Percentiles rank a stretch among this genome's conserved stretches.
phyloP scores from a whole-genome alignment of 2,888 invertebrate species.

The Campoplex capitator region DNA sequence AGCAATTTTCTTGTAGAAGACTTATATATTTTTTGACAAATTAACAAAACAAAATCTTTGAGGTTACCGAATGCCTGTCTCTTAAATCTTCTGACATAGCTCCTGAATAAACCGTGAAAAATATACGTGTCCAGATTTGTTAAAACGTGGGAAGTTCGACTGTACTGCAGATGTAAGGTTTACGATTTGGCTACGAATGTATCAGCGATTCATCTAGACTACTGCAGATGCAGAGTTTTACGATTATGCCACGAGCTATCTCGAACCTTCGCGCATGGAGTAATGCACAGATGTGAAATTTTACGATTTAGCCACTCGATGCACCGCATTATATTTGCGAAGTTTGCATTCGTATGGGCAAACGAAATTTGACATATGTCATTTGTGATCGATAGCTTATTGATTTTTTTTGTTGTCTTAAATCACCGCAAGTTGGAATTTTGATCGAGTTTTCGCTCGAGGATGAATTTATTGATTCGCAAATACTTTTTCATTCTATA shows the following conservation, averaged over 20 bases:
- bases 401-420: neutral
- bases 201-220: constrained; percentile 15
- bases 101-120: neutral
- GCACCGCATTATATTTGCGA: constrained; percentile 13
- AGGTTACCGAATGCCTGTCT: neutral
- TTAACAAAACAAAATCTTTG: neutral
- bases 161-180: constrained; percentile 29
- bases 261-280: neutral
- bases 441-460: neutral
- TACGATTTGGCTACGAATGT: constrained; percentile 29
- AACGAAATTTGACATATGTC: neutral
- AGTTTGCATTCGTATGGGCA: neutral
- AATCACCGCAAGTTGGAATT: neutral
- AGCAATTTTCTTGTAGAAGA: neutral
- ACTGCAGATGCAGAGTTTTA: constrained; percentile 29
- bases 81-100: neutral
- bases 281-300: constrained; percentile 21
- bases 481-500: neutral
- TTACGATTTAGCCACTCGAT: constrained; percentile 25
- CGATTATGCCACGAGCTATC: constrained; percentile 18
- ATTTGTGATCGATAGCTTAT: constrained; percentile 4
- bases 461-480: neutral
- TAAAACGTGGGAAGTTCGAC: neutral
- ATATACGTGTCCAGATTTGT: neutral
- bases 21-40: neutral